Evolutionary conservation across 2,113 vertebrate genomes (phyloP), one percentile per base, ranked within the genome.

Genomic region (Isurus oxyrinchus): DNA sequence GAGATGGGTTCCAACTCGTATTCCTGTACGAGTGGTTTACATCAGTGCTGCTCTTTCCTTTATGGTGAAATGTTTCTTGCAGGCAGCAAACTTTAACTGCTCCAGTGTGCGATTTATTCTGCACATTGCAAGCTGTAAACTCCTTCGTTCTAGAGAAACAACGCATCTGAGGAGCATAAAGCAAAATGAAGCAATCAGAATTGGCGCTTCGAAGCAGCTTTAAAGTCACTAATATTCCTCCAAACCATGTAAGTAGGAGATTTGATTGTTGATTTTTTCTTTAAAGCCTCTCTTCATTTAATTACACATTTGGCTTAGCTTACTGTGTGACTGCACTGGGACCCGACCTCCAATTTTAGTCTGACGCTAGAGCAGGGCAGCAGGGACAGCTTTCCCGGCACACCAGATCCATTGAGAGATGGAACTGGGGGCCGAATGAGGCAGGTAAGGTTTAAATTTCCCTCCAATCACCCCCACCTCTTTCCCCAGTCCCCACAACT

Each of bases 11-110:
- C 59, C 90, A 66, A 94, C 59, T 94, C 88, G 55, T 91, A 59
- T 91, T 91, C 90, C 59, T 94, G 90, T 63, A 63, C 2, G 31
- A 94, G 57, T 94, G 90, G 90, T 66, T 94, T 94, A 94, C 90
- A 94, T 94, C 59, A 63, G 35, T 23, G n/a, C 59, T 2, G 35
- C 6, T 61, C n/a, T 94, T 63, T 63, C 35, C 90, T 94, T 94
- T 21, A 94, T 94, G 1, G 31, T 63, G 16, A 94, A 63, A 94
- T 40, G 59, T 63, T 94, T 94, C 90, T 61, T 23, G 19, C 21
- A 8, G 57, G 90, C 59, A 63, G 90, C 90, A 40, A 63, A 66
- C 35, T 94, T 94, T 94, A 94, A 94, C 90, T 63, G 88, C 31
- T 61, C 57, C 90, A 21, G 16, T 94, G 90, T 94, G 59, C n/a